A percentile compares a stretch with the other conserved stretches of the same genome.
Conservation (phyloP, 2,113 vertebrate genomes). For the Thalassarche chlororhynchos region DNA sequence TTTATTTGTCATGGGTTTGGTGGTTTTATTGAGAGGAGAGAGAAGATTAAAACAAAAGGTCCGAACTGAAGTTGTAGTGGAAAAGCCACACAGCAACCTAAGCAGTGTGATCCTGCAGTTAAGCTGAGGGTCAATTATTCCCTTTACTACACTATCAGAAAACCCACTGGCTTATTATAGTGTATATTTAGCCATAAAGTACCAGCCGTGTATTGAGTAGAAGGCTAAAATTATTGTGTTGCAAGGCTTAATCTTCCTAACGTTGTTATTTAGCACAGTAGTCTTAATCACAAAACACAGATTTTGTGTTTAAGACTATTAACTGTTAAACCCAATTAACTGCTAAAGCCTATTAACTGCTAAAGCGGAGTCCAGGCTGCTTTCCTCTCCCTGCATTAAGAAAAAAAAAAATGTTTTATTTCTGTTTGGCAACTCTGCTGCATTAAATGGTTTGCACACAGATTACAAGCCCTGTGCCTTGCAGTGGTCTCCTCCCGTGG, state of each 20-base stretch:
- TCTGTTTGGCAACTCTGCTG: background rate
- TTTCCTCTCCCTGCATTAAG: background rate
- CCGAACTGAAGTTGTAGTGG: background rate
- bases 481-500: background rate
- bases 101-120: conserved; percentile 28
- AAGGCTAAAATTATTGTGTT: conserved; percentile 49
- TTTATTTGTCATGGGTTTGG: background rate
- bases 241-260: conserved; percentile 54
- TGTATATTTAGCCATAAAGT: conserved; percentile 58
- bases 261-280: background rate
- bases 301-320: background rate
- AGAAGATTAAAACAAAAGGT: background rate
- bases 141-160: conserved; percentile 46
- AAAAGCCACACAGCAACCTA: background rate
- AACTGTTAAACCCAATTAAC: background rate
- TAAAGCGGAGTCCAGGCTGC: background rate
- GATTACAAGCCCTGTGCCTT: background rate
- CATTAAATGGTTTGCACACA: accelerated
- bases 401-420: background rate
- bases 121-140: conserved; percentile 48
- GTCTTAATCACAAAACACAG: conserved; percentile 54
- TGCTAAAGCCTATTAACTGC: background rate
- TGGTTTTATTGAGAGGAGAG: background rate
- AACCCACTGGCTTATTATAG: conserved; percentile 2
- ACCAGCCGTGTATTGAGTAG: background rate